These are phyloP conservation scores for Noctuana brunneofusca DNA, from an alignment of 2,888 invertebrate genomes.

Conservation along the genomic window DNA sequence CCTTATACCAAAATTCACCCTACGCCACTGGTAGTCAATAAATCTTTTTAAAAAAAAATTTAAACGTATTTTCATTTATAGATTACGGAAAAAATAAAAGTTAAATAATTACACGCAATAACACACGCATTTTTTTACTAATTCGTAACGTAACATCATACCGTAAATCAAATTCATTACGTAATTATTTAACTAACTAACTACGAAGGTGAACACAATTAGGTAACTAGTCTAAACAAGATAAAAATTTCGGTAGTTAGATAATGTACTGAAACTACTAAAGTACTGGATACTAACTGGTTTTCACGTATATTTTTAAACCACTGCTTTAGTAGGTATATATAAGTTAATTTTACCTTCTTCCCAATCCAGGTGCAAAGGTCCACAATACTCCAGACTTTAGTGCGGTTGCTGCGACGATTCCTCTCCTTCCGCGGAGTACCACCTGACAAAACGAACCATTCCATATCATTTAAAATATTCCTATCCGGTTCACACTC, in stretches of 20 bases:
- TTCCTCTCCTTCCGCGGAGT: constrained; percentile 63
- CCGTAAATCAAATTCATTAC: neutral
- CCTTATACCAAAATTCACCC: too few species aligned
- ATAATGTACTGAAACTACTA: neutral
- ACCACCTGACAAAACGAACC: constrained; percentile 71
- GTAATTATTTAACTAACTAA: neutral
- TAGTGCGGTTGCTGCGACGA: constrained; percentile 57
- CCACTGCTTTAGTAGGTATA: neutral
- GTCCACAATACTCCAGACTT: constrained; percentile 66
- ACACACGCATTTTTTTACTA: too few species aligned
- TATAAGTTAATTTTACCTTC: constrained; percentile 54
- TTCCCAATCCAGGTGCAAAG: constrained; percentile 74
- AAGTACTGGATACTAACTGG: neutral
- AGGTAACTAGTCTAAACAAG: neutral
- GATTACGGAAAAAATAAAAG: neutral
- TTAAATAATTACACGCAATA: neutral
- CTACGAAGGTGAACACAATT: neutral
- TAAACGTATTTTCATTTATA: too few species aligned
- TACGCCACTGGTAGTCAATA: too few species aligned
- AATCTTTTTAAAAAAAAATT: too few species aligned
- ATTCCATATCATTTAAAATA: constrained; percentile 63
- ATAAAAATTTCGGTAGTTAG: neutral
- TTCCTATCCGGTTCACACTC: constrained; percentile 61
- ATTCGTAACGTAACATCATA: neutral
- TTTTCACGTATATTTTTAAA: neutral